Evolutionary conservation across 2,797 vertebrate species (phyloP).

Genomic region (Molossus molossus): DNA sequence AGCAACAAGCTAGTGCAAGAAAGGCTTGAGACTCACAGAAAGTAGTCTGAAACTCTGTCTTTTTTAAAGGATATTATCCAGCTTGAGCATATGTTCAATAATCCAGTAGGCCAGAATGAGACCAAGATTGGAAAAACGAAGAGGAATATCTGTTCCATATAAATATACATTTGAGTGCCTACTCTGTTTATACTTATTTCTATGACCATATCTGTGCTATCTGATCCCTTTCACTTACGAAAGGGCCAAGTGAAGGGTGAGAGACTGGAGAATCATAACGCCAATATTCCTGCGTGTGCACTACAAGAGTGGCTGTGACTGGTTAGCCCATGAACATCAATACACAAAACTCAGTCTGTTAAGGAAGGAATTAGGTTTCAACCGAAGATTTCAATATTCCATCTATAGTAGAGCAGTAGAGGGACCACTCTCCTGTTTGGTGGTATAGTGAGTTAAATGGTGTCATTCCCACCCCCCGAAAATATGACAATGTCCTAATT

Average conservation of each 20-base stretch:
- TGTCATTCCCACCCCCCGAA: not conserved
- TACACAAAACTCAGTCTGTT: not conserved
- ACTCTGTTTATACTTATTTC: not conserved
- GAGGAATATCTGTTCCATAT: not conserved
- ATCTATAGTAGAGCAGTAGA: not conserved
- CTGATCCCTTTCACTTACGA: not conserved
- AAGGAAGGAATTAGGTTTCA: not conserved
- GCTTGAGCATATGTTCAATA: not conserved
- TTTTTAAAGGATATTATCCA: not conserved
- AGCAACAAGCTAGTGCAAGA: not conserved
- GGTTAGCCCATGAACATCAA: not conserved
- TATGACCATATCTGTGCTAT: not conserved
- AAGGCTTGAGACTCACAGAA: not conserved
- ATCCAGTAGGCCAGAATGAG: not conserved
- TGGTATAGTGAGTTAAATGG: not conserved
- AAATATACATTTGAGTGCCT: not conserved
- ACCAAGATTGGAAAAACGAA: slow-evolving; percentile 28
- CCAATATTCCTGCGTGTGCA: not conserved
- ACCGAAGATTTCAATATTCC: not conserved
- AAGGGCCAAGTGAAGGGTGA: not conserved
- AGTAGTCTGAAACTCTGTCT: not conserved
- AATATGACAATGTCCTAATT: not conserved
- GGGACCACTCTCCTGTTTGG: not conserved
- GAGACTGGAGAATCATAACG: not conserved
- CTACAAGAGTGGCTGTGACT: not conserved